A percentile compares a stretch with the other conserved stretches of the same genome.
Evolutionary conservation across 2,113 vertebrate genomes (phyloP).

Genomic region (Shinisaurus crocodilurus): DNA sequence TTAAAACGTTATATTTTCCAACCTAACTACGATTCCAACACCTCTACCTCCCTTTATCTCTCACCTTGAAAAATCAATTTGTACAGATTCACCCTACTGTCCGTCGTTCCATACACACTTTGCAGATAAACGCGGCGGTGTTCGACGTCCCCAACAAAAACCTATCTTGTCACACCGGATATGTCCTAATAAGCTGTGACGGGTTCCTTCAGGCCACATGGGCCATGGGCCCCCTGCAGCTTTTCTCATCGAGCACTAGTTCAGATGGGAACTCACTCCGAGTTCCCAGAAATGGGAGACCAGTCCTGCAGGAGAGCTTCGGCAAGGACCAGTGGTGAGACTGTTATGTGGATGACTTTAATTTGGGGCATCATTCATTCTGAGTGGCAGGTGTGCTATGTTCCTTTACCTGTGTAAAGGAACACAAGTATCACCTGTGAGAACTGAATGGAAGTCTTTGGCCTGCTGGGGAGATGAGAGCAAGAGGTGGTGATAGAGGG

Average conservation of each 20-base stretch:
- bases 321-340: background rate
- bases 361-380: no score
- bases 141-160: background rate
- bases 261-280: background rate
- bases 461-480: background rate
- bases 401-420: background rate
- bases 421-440: background rate
- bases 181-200: background rate
- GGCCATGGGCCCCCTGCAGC: background rate
- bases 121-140: background rate
- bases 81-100: background rate
- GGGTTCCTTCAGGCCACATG: conserved; percentile 1
- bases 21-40: background rate
- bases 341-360: no score
- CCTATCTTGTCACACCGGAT: background rate
- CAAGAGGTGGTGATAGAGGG: no score
- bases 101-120: background rate
- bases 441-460: background rate
- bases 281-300: background rate
- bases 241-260: background rate
- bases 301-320: no score
- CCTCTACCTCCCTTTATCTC: background rate
- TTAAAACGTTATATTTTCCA: background rate
- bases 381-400: background rate
- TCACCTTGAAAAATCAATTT: background rate